These are phyloP conservation scores for Pseudorasbora parva DNA, from an alignment of 2,113 vertebrate species.

Conservation along the genomic window DNA sequence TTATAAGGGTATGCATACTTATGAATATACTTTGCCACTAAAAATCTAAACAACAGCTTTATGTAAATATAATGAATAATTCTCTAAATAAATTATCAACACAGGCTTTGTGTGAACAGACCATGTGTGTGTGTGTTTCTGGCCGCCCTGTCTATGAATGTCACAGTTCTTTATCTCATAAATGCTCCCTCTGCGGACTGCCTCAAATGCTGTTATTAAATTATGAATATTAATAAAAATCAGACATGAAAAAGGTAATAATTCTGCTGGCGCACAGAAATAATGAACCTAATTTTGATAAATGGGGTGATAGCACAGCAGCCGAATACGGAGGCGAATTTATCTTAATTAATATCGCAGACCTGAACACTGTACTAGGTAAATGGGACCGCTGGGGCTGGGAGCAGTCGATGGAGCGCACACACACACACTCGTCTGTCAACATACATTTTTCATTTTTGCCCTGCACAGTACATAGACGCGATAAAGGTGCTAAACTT, in stretches of 20 bases:
- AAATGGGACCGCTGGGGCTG: slow-evolving; percentile 79
- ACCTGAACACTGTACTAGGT: slow-evolving; percentile 83
- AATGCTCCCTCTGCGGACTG: slow-evolving; percentile 68
- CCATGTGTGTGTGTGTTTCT: slow-evolving; percentile 27
- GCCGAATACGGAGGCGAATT: slow-evolving; percentile 90
- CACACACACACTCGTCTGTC: slow-evolving; percentile 45
- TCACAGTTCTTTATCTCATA: slow-evolving; percentile 69
- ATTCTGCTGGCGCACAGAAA: slow-evolving; percentile 91
- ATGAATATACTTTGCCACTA: neutral
- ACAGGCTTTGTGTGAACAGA: slow-evolving; percentile 30
- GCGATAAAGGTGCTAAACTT: slow-evolving; percentile 30
- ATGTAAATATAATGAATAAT: slow-evolving; percentile 14
- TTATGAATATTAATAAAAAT: slow-evolving; percentile 97
- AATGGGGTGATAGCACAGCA: slow-evolving; percentile 85
- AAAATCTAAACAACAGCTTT: slow-evolving; percentile 5
- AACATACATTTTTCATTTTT: slow-evolving; percentile 53
- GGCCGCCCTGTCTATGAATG: slow-evolving; percentile 56
- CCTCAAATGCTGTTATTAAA: slow-evolving; percentile 91
- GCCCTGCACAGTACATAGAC: slow-evolving; percentile 32
- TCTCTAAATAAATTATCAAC: slow-evolving; percentile 31
- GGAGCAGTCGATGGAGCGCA: slow-evolving; percentile 43
- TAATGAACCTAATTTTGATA: slow-evolving; percentile 97
- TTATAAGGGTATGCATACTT: slow-evolving; percentile 2
- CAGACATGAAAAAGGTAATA: slow-evolving; percentile 92
- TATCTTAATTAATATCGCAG: slow-evolving; percentile 99